Evolutionary conservation across 1,140 invertebrate species (phyloP).

Genomic region (Drosophila simulans): DNA sequence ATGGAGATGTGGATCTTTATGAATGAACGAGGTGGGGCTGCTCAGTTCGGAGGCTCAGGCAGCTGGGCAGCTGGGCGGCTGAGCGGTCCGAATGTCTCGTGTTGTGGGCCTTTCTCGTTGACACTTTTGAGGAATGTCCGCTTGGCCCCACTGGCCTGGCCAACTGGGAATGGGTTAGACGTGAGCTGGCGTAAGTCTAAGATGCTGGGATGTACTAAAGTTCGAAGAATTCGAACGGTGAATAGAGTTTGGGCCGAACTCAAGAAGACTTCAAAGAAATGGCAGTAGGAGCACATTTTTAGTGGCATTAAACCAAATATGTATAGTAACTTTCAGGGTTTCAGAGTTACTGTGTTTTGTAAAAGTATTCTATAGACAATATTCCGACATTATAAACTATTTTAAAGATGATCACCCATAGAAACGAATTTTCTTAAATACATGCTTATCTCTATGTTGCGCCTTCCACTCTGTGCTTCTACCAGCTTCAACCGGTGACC

Average conservation of each 20-base stretch:
- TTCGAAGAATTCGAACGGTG: slow-evolving; percentile 17
- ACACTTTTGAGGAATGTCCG: slow-evolving; percentile 42
- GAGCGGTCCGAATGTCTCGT: slow-evolving; percentile 7
- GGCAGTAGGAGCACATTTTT: no score
- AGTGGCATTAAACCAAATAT: no score
- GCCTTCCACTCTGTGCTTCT: not conserved
- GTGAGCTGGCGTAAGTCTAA: slow-evolving; percentile 48
- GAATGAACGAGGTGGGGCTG: slow-evolving; percentile 55
- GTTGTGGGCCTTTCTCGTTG: slow-evolving; percentile 44
- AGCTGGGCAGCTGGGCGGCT: not conserved
- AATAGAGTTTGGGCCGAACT: not conserved
- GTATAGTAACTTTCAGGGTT: no score
- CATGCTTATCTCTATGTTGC: slow-evolving; percentile 6
- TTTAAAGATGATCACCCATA: not conserved
- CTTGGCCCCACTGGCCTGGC: not conserved
- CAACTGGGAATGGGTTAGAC: slow-evolving; percentile 55
- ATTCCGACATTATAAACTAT: no score
- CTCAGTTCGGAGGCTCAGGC: not conserved
- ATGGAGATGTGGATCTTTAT: slow-evolving; percentile 72
- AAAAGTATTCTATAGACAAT: no score
- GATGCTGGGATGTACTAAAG: not conserved
- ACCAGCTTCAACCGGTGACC: slow-evolving; percentile 11
- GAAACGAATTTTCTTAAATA: not conserved
- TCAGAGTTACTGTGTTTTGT: no score
- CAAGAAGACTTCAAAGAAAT: not conserved